Base-by-base conservation (phyloP, 2,113 vertebrate genomes). In the Crypturellus undulatus region DNA sequence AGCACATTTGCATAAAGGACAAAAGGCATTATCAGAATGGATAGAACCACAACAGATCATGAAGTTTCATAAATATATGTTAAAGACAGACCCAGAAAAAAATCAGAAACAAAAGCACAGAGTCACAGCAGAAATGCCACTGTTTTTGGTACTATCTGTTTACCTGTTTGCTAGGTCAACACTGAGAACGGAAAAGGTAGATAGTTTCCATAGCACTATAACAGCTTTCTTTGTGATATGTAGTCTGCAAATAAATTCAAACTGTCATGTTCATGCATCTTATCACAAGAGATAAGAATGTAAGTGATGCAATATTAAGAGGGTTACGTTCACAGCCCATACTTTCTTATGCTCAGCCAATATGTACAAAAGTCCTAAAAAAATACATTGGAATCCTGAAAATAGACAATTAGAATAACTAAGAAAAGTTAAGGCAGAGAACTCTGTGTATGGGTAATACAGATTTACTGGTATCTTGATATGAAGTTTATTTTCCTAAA, bases 1-100 rank as follows among this genome's bases (percentile, higher is more conserved):
- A 36, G 12, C 15, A 71, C 3, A n/a, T 26, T 18, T 3, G 17
- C 5, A 54, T 12, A 32, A 68, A 64, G 81, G 20, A 42, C 12
- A 14, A 7, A 51, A 87, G 32, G 6, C 76, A 76, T 82, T 21
- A 60, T 47, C 34, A 68, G 34, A 87, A 91, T 4, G 8, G 52
- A 10, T 3, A 43, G 47, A 83, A 64, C 4, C 12, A 51, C 17
- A 84, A 78, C 15, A 78, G 45, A 84, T 28, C 32, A 40, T 43
- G 4, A 79, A 8, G 9, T 69, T 60, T 4, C 1, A 5, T n/a
- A 51, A 0, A 0, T 19, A 58, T 63, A 5, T 42, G n/a, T 51
- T 87, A 75, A 60, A 36, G 28, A 43, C 15, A 8, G 20, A 88
- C 54, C 10, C 9, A 49, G 38, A 90, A 60, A 83, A 83, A 72